A percentile compares a stretch with the other conserved stretches of the same genome.
Evolutionary conservation across 2,888 invertebrate species (phyloP).

Genomic region (Hirtodrosophila confusa): DNA sequence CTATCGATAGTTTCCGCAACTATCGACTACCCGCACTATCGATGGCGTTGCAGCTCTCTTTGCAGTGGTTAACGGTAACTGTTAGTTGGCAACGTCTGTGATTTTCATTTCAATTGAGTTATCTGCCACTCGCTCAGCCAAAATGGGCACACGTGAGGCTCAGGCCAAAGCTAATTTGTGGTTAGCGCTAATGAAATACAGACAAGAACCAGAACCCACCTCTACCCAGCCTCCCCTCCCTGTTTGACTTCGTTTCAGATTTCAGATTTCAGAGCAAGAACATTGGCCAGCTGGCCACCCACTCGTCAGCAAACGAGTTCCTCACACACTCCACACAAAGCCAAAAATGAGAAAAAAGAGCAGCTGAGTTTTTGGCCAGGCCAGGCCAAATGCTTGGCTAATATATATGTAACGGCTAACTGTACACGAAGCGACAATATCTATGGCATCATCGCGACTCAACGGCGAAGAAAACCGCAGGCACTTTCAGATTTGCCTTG

Average conservation of each 20-base stretch:
- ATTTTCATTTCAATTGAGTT: slow-evolving; percentile 79
- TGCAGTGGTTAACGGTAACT: slow-evolving; percentile 50
- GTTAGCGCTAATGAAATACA: slow-evolving; percentile 69
- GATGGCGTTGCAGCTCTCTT: no score
- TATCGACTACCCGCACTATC: no score
- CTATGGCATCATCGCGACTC: slow-evolving; percentile 60
- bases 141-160: slow-evolving; percentile 50
- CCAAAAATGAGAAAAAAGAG: slow-evolving; percentile 1
- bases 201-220: slow-evolving; percentile 28
- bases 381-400: slow-evolving; percentile 56
- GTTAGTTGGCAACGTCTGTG: slow-evolving; percentile 48
- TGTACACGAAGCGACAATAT: slow-evolving; percentile 79
- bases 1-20: no score
- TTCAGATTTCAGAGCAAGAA: slow-evolving; percentile 27
- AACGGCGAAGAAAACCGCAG: slow-evolving; percentile 23
- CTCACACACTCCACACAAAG: slow-evolving; percentile 16
- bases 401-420: slow-evolving; percentile 77
- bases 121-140: slow-evolving; percentile 47
- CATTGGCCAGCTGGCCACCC: slow-evolving; percentile 65
- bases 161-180: slow-evolving; percentile 59
- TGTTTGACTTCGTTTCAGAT: slow-evolving; percentile 15
- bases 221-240: slow-evolving; percentile 27
- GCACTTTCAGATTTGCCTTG: slow-evolving; percentile 43
- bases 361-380: slow-evolving; percentile 51
- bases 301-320: slow-evolving; percentile 66